Percentiles rank a stretch among this genome's conserved stretches.
phyloP scores from a whole-genome alignment of 2,113 vertebrate genomes.

The Grammomys dolichurus region DNA sequence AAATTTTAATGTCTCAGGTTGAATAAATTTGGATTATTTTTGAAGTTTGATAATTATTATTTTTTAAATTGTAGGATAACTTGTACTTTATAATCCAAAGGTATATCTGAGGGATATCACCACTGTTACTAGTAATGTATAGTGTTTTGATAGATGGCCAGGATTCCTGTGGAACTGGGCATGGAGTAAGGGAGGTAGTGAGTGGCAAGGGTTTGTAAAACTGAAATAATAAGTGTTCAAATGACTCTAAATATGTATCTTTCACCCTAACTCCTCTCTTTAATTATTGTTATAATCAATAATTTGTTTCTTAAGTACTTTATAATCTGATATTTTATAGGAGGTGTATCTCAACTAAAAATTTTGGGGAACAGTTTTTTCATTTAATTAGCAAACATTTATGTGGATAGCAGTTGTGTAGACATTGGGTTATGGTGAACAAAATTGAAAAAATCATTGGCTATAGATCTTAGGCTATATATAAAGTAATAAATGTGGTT shows the following conservation, averaged over 20 bases:
- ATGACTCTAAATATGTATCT: slow-evolving; percentile 38
- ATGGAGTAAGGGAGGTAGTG: not conserved
- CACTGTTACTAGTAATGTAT: slow-evolving; percentile 25
- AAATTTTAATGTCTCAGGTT: slow-evolving; percentile 58
- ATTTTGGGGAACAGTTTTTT: slow-evolving; percentile 57
- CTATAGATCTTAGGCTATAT: slow-evolving; percentile 40
- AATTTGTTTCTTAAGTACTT: slow-evolving; percentile 44
- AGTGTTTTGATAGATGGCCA: not conserved
- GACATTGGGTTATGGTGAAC: not conserved
- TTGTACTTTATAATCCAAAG: slow-evolving; percentile 38
- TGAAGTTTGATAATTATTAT: slow-evolving; percentile 57
- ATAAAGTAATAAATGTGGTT: slow-evolving; percentile 52
- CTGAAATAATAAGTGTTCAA: not conserved
- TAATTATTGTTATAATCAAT: slow-evolving; percentile 32
- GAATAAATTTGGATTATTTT: slow-evolving; percentile 57
- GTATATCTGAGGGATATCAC: not conserved
- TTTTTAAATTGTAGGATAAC: slow-evolving; percentile 49
- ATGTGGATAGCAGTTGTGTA: slow-evolving; percentile 9
- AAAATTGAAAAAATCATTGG: slow-evolving; percentile 50
- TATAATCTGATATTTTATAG: slow-evolving; percentile 39
- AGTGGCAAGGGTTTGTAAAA: slow-evolving; percentile 21
- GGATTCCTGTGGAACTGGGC: not conserved
- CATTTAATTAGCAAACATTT: slow-evolving; percentile 35
- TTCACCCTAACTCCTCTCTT: not conserved
- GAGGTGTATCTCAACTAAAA: not conserved